Evolutionary conservation across 1,140 invertebrate genomes (phyloP), one percentile per base, ranked within the genome.

Genomic region (Neoseiulus cucumeris): DNA sequence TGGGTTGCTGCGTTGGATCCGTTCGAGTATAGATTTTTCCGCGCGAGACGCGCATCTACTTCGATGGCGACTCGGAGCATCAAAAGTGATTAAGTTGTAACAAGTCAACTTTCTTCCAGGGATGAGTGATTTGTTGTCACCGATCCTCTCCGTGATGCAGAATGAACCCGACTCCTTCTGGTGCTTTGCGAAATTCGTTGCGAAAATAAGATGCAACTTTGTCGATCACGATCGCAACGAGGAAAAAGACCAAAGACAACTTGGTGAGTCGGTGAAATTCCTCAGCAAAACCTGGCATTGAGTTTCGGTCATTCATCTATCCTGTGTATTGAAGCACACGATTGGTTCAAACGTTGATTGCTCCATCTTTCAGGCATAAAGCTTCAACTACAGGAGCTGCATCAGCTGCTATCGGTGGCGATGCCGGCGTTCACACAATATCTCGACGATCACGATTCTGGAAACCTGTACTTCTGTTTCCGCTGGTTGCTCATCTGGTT

Each of bases 151-250:
- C 73, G 81, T 97, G 14, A 83, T 94, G 80, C 82, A 88, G 66
- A 86, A 90, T 75, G 93, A 98, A 79, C 75, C 68, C n/a, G 91
- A 98, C 75, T 85, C 91, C 0, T 99, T 99, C 81, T 99, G 96
- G 96, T 96, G 91, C 76, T 99, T 99, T 78, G 91, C 91, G 64
- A 91, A 91, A n/a, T 91, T 97, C 68, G 98, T 99, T 91, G 1
- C 14, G 51, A 59, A 29, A 33, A 59, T 59, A 2, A 25, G 51
- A 14, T 59, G 22, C 9, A 59, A 59, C 22, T 59, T 59, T 9
- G 33, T 59, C 22, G 51, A 59, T 25, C 17, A 59, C 51, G 51
- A 25, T 25, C 51, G 51, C 2, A 59, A 29, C 14, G 51, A 59
- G 22, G 51, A 59, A 20, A 59, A 59, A 59, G 51, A 59, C 12